phyloP scores from a whole-genome alignment of 1,140 invertebrate species.

The Zaprionus vittiger region DNA sequence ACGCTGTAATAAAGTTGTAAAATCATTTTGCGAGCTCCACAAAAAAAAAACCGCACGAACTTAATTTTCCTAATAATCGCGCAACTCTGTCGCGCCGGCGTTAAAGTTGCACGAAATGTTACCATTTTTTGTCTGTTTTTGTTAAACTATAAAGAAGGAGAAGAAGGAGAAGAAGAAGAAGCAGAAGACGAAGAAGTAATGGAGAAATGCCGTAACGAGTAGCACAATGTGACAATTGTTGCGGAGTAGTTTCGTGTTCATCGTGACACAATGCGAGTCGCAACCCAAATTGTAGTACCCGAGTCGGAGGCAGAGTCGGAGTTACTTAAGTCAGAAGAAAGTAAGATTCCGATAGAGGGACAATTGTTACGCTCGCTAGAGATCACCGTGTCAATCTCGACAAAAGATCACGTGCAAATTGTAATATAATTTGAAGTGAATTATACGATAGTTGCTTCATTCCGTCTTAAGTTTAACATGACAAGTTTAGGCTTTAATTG shows the following conservation, averaged over 20 bases:
- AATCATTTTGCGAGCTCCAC: conserved; percentile 32
- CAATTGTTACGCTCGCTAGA: conserved; percentile 11
- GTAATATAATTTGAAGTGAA: neutral
- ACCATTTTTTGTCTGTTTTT: conserved; percentile 22
- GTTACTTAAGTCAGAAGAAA: conserved; percentile 37
- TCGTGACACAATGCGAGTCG: conserved; percentile 63
- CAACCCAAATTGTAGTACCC: conserved; percentile 32
- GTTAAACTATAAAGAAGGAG: conserved; percentile 33
- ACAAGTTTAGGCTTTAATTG: neutral
- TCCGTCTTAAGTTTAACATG: neutral
- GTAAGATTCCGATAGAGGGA: conserved; percentile 36
- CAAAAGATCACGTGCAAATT: neutral
- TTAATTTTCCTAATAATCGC: conserved; percentile 46
- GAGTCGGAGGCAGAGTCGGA: neutral
- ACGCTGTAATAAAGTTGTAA: conserved; percentile 23
- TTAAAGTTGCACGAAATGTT: conserved; percentile 42
- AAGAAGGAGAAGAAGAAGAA: neutral
- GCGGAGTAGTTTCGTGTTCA: conserved; percentile 54
- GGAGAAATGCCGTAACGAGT: conserved; percentile 72
- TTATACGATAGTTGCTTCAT: neutral
- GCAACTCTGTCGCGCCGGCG: conserved; percentile 27
- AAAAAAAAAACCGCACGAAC: conserved; percentile 28
- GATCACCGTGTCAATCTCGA: conserved; percentile 13
- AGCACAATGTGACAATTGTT: conserved; percentile 77
- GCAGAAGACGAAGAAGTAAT: conserved; percentile 30